Evolutionary conservation across 2,797 vertebrate genomes (phyloP), one percentile per base, ranked within the genome.

Genomic region (Crocidura indochinensis): DNA sequence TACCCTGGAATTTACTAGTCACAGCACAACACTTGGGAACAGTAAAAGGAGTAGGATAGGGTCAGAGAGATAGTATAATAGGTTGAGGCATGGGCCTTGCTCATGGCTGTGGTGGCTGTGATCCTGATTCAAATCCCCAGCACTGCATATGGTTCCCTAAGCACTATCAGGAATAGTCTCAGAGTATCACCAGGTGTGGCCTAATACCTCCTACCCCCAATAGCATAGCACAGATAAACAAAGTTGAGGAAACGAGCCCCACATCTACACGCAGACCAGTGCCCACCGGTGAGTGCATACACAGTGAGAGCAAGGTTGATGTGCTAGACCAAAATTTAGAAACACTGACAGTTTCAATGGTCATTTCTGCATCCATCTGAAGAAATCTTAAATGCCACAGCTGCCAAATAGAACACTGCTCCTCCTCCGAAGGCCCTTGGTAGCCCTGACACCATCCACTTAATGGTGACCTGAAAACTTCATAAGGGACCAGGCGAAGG

Each of bases 391-490:
- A 94, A 94, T 95, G 95, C 91, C 90, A 91, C 0, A 14, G 73
- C 79, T 79, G 75, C 91, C 95, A 93, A 95, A 94, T 80, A 87
- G 84, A 96, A 94, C 1, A 29, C 0, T 60, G 56, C 19, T 80
- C 46, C 77, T 93, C 88, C 77, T 44, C 69, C 73, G 72, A 68
- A 86, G 80, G 73, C 56, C 68, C 86, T 90, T 53, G 62, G 78
- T 10, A 85, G 84, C 84, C 87, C 26, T 91, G 92, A 95, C 93
- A 94, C 47, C 86, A 73, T 94, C 80, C 95, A 95, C 29, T 96
- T 95, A 92, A 79, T 31, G 62, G 81, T 95, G 95, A 96, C 93
- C 94, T 88, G 90, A 77, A 75, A 92, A 89, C 86, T 92, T 90
- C 80, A 80, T 77, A 60, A 69, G 24, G 93, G 92, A 73, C 73